phyloP scores from a whole-genome alignment of 30 jellyfish, hydroid and myxozoan genomes.

The Haliclystus octoradiatus region DNA sequence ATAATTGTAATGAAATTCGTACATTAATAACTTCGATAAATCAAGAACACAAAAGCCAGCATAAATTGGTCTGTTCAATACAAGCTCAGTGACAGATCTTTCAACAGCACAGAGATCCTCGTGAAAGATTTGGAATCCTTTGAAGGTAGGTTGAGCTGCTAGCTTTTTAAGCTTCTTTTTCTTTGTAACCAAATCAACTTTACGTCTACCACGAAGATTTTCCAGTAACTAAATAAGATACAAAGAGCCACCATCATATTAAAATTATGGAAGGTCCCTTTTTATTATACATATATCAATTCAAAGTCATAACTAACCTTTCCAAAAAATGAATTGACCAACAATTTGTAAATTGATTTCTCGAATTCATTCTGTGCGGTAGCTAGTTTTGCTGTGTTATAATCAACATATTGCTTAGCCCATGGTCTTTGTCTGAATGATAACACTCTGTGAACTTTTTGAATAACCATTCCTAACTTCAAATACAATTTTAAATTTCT shows the following conservation, averaged over 20 bases:
- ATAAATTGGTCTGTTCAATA: constrained; percentile 41
- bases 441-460: constrained; percentile 42
- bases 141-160: constrained; percentile 27
- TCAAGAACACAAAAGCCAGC: constrained; percentile 42
- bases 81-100: constrained; percentile 4
- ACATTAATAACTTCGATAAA: no score
- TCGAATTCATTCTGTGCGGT: constrained; percentile 33
- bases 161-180: no score
- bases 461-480: constrained; percentile 11
- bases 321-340: constrained; percentile 40
- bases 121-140: constrained; percentile 11
- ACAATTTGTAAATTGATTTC: constrained; percentile 34
- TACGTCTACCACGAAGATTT: no score
- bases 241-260: not conserved
- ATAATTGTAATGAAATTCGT: constrained; percentile 56
- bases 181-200: no score
- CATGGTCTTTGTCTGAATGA: constrained; percentile 28
- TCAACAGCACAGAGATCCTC: constrained; percentile 33
- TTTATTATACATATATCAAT: no score
- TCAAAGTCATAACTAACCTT: constrained; percentile 8
- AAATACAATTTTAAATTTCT: constrained; percentile 24
- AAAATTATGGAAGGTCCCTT: not conserved
- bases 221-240: no score
- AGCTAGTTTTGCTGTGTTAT: constrained; percentile 20
- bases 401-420: no score